phyloP scores from a whole-genome alignment of 64 coral and sea anemone species.

The Porites australiensis region DNA sequence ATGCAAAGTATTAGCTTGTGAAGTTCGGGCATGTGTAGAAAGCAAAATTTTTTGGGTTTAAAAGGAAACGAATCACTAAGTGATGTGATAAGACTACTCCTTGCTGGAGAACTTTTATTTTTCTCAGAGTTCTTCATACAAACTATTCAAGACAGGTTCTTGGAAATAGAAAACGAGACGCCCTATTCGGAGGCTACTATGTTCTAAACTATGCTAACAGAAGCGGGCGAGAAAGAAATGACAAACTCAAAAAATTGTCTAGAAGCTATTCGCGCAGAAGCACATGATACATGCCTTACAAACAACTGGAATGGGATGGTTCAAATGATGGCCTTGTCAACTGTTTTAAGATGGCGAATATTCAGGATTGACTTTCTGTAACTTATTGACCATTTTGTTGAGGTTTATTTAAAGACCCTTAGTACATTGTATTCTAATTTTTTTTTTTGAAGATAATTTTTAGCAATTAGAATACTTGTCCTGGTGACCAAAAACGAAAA shows the following conservation, averaged over 20 bases:
- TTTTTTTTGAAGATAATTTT: too few relatives aligned
- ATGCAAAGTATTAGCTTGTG: too few relatives aligned
- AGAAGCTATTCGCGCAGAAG: not conserved
- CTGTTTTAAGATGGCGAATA: not conserved
- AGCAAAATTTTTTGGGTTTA: too few relatives aligned
- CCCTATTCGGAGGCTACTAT: not conserved
- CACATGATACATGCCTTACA: not conserved
- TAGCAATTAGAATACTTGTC: too few relatives aligned
- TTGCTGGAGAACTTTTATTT: slow-evolving; percentile 14
- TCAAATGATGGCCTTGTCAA: not conserved
- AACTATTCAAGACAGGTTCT: slow-evolving; percentile 14
- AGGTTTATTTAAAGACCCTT: too few relatives aligned
- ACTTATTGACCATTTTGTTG: too few relatives aligned
- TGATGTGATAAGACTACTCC: not conserved
- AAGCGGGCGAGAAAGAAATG: slow-evolving; percentile 24
- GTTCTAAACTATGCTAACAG: slow-evolving; percentile 5
- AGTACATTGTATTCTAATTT: too few relatives aligned
- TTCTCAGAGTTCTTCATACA: slow-evolving; percentile 1
- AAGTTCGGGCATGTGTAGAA: too few relatives aligned
- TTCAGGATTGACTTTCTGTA: too few relatives aligned
- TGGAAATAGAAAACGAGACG: not conserved
- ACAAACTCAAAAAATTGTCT: not conserved
- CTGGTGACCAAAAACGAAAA: too few relatives aligned
- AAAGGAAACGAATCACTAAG: not conserved
- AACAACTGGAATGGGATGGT: slow-evolving; percentile 1